Conservation (phyloP, 2,888 invertebrate genomes). For the Drosophila birchii region DNA sequence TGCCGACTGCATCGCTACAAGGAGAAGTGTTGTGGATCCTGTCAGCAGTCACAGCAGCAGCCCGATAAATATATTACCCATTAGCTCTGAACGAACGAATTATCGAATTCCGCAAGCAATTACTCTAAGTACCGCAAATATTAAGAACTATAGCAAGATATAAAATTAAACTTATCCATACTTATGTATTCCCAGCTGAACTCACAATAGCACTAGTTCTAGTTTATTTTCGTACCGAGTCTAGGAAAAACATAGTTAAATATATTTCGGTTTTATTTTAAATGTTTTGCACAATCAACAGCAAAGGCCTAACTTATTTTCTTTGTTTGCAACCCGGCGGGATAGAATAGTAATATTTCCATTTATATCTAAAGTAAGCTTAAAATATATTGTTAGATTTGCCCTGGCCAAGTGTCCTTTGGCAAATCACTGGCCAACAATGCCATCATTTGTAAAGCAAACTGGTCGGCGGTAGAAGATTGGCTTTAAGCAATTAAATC, state of each 20-base stretch:
- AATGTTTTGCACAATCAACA: slow-evolving; percentile 6
- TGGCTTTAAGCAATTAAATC: slow-evolving; percentile 65
- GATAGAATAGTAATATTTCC: neutral
- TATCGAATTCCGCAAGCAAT: slow-evolving; percentile 60
- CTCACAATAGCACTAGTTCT: slow-evolving; percentile 20
- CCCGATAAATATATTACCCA: slow-evolving; percentile 54
- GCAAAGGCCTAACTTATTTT: slow-evolving; percentile 7
- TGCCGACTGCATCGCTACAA: slow-evolving; percentile 93
- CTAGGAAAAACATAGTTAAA: slow-evolving; percentile 5
- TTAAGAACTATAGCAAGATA: slow-evolving; percentile 46
- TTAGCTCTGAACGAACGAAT: slow-evolving; percentile 41
- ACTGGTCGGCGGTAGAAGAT: slow-evolving; percentile 35
- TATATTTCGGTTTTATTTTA: slow-evolving; percentile 21
- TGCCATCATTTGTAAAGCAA: neutral
- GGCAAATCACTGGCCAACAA: slow-evolving; percentile 29
- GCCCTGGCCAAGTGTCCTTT: slow-evolving; percentile 25
- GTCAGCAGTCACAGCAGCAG: slow-evolving; percentile 82
- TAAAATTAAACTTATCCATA: slow-evolving; percentile 50
- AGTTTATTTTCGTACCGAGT: slow-evolving; percentile 42
- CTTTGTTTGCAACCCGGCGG: slow-evolving; percentile 2
- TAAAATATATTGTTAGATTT: slow-evolving; percentile 28
- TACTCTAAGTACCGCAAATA: slow-evolving; percentile 54
- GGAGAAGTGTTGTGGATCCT: slow-evolving; percentile 94
- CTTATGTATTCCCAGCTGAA: slow-evolving; percentile 36
- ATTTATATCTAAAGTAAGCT: slow-evolving; percentile 42